phyloP scores from a whole-genome alignment of 2,797 vertebrate genomes.

The Valencia hispanica region DNA sequence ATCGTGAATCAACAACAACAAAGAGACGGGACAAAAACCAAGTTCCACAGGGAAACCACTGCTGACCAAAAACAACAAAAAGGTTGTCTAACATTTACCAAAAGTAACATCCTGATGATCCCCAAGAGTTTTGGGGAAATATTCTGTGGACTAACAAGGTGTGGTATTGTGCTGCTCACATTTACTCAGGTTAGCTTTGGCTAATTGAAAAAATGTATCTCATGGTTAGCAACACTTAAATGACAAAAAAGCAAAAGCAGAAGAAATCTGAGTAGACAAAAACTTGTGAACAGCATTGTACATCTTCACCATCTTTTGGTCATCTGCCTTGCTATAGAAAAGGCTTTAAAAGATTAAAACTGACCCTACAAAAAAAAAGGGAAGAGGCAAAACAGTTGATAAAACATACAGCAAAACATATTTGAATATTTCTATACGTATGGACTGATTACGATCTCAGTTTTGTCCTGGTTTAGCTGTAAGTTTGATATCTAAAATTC shows the following conservation, averaged over 20 bases:
- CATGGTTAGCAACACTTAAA: not conserved
- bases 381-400: not conserved
- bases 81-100: not conserved
- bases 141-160: not conserved
- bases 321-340: not conserved
- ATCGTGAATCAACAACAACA: not conserved
- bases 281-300: no score
- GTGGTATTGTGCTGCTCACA: not conserved
- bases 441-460: not conserved
- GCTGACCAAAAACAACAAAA: not conserved
- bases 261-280: not conserved
- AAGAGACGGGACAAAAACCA: not conserved
- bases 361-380: not conserved
- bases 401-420: not conserved
- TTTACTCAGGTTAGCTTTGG: not conserved
- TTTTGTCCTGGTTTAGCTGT: not conserved
- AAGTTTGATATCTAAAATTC: not conserved
- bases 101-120: not conserved
- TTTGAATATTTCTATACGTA: not conserved
- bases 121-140: not conserved
- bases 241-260: not conserved
- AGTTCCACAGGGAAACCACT: not conserved
- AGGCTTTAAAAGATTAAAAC: not conserved
- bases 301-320: not conserved
- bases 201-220: not conserved